These are phyloP conservation scores for Drosophila tropicalis DNA, from an alignment of 1,140 invertebrate genomes.

Conservation along the genomic window DNA sequence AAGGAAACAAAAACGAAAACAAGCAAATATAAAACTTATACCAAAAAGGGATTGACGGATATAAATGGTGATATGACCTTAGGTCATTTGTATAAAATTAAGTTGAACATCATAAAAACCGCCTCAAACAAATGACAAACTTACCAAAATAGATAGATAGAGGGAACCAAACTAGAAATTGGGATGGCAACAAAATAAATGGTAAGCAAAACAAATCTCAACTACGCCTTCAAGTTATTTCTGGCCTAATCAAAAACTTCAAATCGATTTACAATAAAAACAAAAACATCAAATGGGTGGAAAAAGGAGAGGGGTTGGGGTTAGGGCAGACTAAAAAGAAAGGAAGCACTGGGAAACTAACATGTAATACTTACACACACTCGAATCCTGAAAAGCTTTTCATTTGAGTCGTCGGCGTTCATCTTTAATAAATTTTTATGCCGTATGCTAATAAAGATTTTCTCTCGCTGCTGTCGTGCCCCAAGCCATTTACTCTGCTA, in stretches of 20 bases:
- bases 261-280: constrained; percentile 78
- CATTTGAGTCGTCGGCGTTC: constrained; percentile 41
- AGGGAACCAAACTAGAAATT: constrained; percentile 16
- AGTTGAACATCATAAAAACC: constrained; percentile 80
- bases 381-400: constrained; percentile 33
- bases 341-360: constrained; percentile 46
- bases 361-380: constrained; percentile 45
- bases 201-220: constrained; percentile 27
- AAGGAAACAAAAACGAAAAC: constrained; percentile 42
- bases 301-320: no score
- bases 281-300: constrained; percentile 12
- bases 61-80: constrained; percentile 81
- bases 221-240: constrained; percentile 36
- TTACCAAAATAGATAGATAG: constrained; percentile 27
- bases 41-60: constrained; percentile 80
- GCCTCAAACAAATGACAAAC: constrained; percentile 38
- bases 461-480: constrained; percentile 57
- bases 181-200: constrained; percentile 9
- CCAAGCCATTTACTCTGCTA: constrained; percentile 47
- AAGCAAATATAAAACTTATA: constrained; percentile 80
- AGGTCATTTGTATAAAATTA: constrained; percentile 82
- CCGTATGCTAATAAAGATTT: constrained; percentile 82
- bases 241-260: constrained; percentile 74
- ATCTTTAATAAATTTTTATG: constrained; percentile 82
- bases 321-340: neutral